Evolutionary conservation across 2,113 vertebrate species (phyloP).

Genomic region (Gambusia holbrooki): DNA sequence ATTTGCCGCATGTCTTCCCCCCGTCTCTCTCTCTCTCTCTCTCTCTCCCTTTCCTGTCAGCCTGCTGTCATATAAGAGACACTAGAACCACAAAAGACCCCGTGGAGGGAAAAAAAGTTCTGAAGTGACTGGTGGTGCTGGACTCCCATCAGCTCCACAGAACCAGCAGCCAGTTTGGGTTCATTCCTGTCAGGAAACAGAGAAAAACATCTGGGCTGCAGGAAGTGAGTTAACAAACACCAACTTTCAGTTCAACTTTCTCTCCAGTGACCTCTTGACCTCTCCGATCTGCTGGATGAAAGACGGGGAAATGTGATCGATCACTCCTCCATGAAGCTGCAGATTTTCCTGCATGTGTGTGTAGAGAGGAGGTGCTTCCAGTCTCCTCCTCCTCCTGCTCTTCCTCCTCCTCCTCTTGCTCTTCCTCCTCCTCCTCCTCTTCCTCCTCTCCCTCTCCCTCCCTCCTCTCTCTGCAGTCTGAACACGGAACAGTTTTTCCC

Average conservation of each 20-base stretch:
- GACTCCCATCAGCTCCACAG: too few relatives aligned
- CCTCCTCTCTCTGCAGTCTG: background rate
- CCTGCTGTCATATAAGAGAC: too few relatives aligned
- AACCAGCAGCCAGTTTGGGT: too few relatives aligned
- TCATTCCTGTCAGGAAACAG: too few relatives aligned
- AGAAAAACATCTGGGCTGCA: background rate
- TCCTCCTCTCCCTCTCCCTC: background rate
- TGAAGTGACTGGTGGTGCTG: too few relatives aligned
- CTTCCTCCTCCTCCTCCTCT: background rate
- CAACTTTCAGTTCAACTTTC: background rate
- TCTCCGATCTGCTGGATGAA: background rate
- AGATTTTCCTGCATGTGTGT: slow-evolving; percentile 1
- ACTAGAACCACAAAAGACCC: too few relatives aligned
- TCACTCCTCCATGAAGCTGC: slow-evolving; percentile 9
- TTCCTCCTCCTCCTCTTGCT: background rate
- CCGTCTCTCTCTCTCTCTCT: too few relatives aligned
- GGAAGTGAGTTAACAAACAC: background rate
- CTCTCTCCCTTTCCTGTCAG: too few relatives aligned
- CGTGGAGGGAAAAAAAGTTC: too few relatives aligned
- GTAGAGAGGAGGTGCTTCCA: too few relatives aligned
- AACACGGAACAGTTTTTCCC: slow-evolving; percentile 3
- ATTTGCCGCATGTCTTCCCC: too few relatives aligned
- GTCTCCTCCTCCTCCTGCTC: slow-evolving; percentile 10
- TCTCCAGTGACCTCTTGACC: background rate
- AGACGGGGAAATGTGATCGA: background rate